These are phyloP conservation scores for Aldabrachelys gigantea DNA, from an alignment of 2,113 vertebrate species.

Conservation along the genomic window DNA sequence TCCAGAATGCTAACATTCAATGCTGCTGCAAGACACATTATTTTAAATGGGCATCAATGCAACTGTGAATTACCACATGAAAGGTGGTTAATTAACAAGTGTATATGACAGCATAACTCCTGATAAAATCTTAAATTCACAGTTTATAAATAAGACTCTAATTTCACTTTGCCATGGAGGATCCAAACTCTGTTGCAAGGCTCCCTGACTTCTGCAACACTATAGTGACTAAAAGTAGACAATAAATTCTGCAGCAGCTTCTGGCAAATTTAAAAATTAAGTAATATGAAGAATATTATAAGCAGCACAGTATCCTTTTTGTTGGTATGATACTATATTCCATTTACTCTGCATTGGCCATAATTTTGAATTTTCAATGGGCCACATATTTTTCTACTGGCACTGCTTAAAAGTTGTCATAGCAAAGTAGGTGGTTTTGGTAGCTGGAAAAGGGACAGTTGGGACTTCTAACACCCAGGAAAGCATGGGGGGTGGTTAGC, in stretches of 20 bases:
- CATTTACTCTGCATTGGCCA: neutral
- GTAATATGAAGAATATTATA: neutral
- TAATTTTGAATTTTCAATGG: neutral
- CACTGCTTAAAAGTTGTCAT: neutral
- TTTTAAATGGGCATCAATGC: neutral
- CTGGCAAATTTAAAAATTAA: neutral
- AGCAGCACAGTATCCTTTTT: neutral
- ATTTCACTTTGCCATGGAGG: no score
- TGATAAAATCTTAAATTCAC: neutral
- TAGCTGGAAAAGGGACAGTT: neutral
- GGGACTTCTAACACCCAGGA: neutral
- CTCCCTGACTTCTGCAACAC: neutral
- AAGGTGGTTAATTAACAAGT: neutral
- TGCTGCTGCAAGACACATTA: neutral
- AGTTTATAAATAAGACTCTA: neutral
- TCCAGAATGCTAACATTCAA: neutral
- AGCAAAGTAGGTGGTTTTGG: neutral
- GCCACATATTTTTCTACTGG: neutral
- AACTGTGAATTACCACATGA: neutral
- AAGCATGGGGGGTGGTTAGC: neutral
- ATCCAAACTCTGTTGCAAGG: neutral
- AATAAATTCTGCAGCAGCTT: neutral
- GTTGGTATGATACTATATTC: neutral
- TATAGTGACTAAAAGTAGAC: fast-evolving
- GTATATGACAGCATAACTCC: neutral